These are phyloP conservation scores for Hydrotaea diabolus DNA, from an alignment of 2,888 invertebrate species.

Conservation along the genomic window DNA sequence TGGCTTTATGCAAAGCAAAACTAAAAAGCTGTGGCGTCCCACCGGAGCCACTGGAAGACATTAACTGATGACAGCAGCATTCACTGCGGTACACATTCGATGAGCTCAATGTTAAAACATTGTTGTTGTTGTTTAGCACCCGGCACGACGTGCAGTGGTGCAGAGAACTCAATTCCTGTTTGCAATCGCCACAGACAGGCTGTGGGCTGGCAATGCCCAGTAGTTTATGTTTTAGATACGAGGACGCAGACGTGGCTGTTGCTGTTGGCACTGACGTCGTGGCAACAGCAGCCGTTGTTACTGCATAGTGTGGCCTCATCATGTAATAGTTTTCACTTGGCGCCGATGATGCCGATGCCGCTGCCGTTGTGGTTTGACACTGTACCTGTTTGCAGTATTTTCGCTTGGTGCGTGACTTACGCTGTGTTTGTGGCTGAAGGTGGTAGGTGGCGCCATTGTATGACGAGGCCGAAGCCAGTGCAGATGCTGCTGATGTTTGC, in stretches of 20 bases:
- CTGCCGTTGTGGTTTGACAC: conserved; percentile 59
- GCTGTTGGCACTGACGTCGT: background rate
- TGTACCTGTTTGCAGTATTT: conserved; percentile 71
- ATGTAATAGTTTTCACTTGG: conserved; percentile 52
- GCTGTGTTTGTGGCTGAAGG: conserved; percentile 74
- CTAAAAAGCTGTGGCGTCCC: conserved; percentile 70
- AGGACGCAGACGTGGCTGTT: conserved; percentile 6
- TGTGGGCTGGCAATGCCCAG: conserved; percentile 49
- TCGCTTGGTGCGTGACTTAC: conserved; percentile 79
- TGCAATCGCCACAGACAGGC: conserved; percentile 85
- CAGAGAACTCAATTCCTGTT: conserved; percentile 84
- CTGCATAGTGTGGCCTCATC: conserved; percentile 49
- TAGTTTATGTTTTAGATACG: conserved; percentile 61
- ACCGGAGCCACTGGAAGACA: conserved; percentile 71
- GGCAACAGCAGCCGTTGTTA: conserved; percentile 58
- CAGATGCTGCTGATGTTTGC: conserved; percentile 36
- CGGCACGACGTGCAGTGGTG: conserved; percentile 87
- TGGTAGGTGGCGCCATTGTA: conserved; percentile 70
- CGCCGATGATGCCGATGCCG: conserved; percentile 35
- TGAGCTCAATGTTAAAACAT: conserved; percentile 60
- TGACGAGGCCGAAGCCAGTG: conserved; percentile 33
- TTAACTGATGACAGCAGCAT: conserved; percentile 73
- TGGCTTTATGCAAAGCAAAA: conserved; percentile 72
- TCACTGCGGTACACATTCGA: conserved; percentile 62
- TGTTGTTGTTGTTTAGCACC: conserved; percentile 84